phyloP scores from a whole-genome alignment of 2,888 invertebrate genomes.

The Neoitamus cyanurus region DNA sequence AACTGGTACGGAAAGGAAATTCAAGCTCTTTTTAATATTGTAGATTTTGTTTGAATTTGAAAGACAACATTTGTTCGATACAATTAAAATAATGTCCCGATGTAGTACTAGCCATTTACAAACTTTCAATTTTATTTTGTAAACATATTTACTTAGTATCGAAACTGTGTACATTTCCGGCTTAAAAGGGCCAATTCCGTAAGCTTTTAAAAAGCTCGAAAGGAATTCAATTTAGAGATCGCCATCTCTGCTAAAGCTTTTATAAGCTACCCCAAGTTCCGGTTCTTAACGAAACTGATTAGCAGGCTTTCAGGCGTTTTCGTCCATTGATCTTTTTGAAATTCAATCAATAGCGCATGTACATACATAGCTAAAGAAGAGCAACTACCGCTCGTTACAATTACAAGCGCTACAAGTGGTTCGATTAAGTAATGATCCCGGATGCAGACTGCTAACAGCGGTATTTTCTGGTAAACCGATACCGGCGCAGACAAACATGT shows the following conservation, averaged over 20 bases:
- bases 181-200: too few relatives aligned
- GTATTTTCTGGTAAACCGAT: not conserved
- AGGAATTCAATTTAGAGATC: not conserved
- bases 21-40: too few relatives aligned
- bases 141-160: too few relatives aligned
- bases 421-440: not conserved
- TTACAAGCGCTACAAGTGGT: not conserved
- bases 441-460: not conserved
- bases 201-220: not conserved
- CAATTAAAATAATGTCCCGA: too few relatives aligned
- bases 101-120: too few relatives aligned
- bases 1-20: too few relatives aligned
- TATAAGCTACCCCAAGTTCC: not conserved
- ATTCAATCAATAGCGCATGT: not conserved
- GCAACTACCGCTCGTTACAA: not conserved
- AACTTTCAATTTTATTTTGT: too few relatives aligned
- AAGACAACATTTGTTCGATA: too few relatives aligned
- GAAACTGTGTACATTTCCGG: too few relatives aligned
- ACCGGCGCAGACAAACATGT: not conserved
- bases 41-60: too few relatives aligned
- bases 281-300: not conserved
- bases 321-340: not conserved
- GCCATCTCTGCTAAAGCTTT: not conserved
- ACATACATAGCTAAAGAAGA: not conserved
- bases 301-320: not conserved